Percentiles rank a stretch among this genome's conserved stretches.
Evolutionary conservation across 2,113 vertebrate genomes (phyloP).

Genomic region (Geococcyx californianus): DNA sequence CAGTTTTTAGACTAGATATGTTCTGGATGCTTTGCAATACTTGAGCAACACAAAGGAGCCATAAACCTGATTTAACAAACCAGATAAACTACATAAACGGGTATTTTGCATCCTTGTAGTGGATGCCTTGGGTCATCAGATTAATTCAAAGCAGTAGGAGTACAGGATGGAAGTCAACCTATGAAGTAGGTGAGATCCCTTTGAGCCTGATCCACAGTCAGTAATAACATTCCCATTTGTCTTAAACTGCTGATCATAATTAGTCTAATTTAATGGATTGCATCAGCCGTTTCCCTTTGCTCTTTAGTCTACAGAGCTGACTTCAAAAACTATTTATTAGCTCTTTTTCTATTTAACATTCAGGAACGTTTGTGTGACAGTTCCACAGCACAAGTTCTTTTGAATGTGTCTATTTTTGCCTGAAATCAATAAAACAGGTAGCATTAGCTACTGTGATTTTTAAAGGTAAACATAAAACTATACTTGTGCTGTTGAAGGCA

Average conservation of each 20-base stretch:
- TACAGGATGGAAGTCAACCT: not conserved
- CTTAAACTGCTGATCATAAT: slow-evolving; percentile 5
- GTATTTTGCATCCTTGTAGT: not conserved
- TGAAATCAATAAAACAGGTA: not conserved
- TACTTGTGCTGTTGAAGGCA: not conserved
- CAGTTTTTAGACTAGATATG: not conserved
- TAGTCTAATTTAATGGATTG: not conserved
- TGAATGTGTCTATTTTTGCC: not conserved
- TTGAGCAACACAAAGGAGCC: not conserved
- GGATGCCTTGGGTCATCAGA: not conserved
- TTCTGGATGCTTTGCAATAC: not conserved
- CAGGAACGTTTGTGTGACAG: not conserved
- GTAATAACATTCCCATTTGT: not conserved
- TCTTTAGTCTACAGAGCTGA: not conserved
- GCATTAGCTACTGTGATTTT: not conserved
- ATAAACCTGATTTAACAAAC: slow-evolving; percentile 34
- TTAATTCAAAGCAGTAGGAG: not conserved
- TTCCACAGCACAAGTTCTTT: not conserved
- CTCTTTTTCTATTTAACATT: not conserved
- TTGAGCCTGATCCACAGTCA: not conserved
- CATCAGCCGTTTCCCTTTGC: not conserved
- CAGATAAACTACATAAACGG: not conserved
- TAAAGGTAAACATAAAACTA: not conserved
- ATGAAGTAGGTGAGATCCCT: not conserved
- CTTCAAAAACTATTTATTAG: not conserved